Conservation (phyloP, 2,797 vertebrate species). For the Esox masquinongy region DNA sequence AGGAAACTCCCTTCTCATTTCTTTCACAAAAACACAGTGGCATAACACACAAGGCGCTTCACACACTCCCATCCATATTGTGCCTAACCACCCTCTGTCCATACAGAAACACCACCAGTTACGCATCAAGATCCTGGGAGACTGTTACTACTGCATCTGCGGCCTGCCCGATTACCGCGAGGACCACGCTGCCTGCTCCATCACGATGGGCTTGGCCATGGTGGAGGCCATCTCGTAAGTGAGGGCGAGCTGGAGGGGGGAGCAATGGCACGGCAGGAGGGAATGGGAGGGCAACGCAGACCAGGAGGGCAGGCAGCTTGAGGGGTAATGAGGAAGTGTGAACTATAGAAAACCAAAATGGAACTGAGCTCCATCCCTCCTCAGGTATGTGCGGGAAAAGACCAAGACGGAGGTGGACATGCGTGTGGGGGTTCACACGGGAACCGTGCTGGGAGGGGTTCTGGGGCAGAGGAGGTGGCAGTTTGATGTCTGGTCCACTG, state of each 20-base stretch:
- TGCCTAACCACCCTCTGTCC: not conserved
- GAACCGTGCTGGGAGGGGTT: constrained; percentile 91
- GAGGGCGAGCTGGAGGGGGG: not conserved
- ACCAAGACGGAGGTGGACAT: constrained; percentile 92
- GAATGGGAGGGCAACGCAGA: no score
- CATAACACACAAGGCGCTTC: not conserved
- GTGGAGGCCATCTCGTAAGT: constrained; percentile 95
- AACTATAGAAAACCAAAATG: constrained; percentile 65
- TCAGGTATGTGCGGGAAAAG: constrained; percentile 91
- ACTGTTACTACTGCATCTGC: constrained; percentile 97
- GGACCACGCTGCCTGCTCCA: constrained; percentile 91
- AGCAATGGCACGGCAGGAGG: not conserved
- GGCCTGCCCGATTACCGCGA: constrained; percentile 92
- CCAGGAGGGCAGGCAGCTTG: not conserved
- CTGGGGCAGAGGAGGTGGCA: constrained; percentile 96
- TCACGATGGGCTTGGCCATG: constrained; percentile 94
- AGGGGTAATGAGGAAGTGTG: constrained; percentile 77
- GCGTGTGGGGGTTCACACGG: constrained; percentile 93
- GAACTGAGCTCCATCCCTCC: not conserved
- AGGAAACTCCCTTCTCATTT: not conserved
- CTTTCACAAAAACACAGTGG: not conserved
- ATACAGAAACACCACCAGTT: constrained; percentile 87
- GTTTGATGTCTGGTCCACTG: constrained; percentile 96
- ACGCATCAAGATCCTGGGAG: constrained; percentile 94
- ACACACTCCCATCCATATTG: not conserved